Evolutionary conservation across 2,113 vertebrate species (phyloP).

Genomic region (Gallinago jamesoni): DNA sequence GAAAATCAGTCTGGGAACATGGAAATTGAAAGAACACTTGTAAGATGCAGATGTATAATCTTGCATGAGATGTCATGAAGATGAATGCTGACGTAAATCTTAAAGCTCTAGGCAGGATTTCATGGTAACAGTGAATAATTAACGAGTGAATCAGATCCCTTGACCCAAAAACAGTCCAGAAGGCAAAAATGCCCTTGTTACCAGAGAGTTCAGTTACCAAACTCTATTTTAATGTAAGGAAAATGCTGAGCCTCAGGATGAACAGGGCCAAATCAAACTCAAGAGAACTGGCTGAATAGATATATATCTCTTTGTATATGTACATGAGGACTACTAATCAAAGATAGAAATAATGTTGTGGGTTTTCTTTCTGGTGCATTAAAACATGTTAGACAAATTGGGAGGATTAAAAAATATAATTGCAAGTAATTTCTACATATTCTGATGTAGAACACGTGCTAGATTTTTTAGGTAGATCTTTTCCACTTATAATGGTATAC

Average conservation of each 20-base stretch:
- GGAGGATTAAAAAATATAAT: not conserved
- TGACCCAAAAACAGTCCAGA: constrained; percentile 21
- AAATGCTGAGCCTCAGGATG: not conserved
- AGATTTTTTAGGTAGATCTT: not conserved
- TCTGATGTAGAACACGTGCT: not conserved
- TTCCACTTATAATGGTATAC: not conserved
- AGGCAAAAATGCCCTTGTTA: constrained; percentile 39
- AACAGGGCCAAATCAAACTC: not conserved
- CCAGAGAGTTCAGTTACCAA: not conserved
- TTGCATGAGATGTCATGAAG: not conserved
- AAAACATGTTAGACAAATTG: not conserved
- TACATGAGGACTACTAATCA: not conserved
- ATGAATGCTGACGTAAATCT: constrained; percentile 39
- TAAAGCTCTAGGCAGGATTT: constrained; percentile 43
- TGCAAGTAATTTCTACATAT: not conserved
- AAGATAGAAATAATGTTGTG: not conserved
- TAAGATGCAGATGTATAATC: not conserved
- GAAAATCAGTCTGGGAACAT: not conserved
- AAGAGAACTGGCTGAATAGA: not conserved
- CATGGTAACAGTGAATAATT: constrained; percentile 21
- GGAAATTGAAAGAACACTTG: not conserved
- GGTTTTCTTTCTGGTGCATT: not conserved
- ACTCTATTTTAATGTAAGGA: not conserved
- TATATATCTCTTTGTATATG: not conserved
- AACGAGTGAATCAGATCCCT: constrained; percentile 1